These are phyloP conservation scores for Spisula subtruncata DNA, from an alignment of 2,888 invertebrate species.

Conservation along the genomic window DNA sequence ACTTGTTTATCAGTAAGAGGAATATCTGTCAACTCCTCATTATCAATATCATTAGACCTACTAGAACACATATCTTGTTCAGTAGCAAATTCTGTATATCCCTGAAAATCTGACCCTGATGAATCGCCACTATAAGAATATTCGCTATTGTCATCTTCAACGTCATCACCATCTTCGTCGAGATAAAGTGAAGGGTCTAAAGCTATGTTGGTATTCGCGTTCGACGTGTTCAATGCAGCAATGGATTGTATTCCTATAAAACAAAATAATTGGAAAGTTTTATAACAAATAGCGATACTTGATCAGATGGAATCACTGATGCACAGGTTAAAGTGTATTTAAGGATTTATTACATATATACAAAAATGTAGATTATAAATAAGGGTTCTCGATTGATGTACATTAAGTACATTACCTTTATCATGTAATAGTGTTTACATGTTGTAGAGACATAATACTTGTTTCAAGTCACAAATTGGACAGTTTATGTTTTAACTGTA, in stretches of 20 bases:
- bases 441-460: no score
- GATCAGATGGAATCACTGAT: no score
- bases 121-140: conserved; percentile 48
- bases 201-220: not conserved
- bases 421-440: no score
- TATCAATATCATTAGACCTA: not conserved
- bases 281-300: no score
- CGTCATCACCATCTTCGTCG: conserved; percentile 45
- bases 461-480: no score
- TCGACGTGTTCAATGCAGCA: not conserved
- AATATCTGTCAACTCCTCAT: not conserved
- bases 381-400: no score
- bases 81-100: conserved; percentile 49
- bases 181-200: conserved; percentile 26
- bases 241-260: not conserved
- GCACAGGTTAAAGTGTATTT: no score
- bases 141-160: conserved; percentile 45
- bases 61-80: conserved; percentile 31
- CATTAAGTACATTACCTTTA: no score
- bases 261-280: not conserved
- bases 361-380: no score
- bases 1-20: conserved; percentile 6
- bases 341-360: no score
- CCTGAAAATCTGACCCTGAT: conserved; percentile 40
- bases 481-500: no score